Base-by-base conservation (phyloP, 2,888 invertebrate genomes). In the Orthosia incerta region DNA sequence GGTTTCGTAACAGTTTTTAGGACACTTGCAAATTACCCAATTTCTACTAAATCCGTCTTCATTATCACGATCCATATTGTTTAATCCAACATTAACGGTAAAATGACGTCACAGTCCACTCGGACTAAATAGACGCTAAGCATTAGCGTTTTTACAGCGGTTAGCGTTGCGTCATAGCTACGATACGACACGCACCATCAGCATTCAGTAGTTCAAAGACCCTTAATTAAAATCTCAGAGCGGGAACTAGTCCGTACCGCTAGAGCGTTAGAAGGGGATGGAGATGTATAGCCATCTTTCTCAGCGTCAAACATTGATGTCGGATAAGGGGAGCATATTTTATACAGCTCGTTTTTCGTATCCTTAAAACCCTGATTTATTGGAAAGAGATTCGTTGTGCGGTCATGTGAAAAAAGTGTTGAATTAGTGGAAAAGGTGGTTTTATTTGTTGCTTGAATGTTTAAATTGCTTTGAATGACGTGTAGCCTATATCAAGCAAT, bases 181-280 rank as follows among this genome's bases (percentile, higher is more conserved):
- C 71, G 71, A 79, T 39, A 39, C 83, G 88, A 86, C 79, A 89
- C 90, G 90, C 89, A 87, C 86, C 90, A 90, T 83, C 83, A 81
- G 80, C 79, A 71, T 80, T 77, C 76, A 80, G 82, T 88, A 86
- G 93, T 92, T 93, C 93, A 93, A 91, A 91, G 92, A 92, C 91
- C 92, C 89, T 90, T 91, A 86, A 89, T 89, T 91, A 89, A 88
- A 89, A 91, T 90, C 89, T 87, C 88, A 57, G 71, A 82, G 87
- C 88, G 86, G 87, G 87, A 88, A 85, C 87, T 85, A 83, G 83
- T 86, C 76, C 85, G 82, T 80, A 86, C 86, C 88, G 89, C 86
- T 88, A 88, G 80, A 82, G 77, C 66, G 84, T 79, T 74, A 81
- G 82, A 86, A 67, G 62, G 74, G 70, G 83, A 85, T 75, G 72